Conservation (phyloP, 2,797 vertebrate genomes). For the Cuniculus paca region DNA sequence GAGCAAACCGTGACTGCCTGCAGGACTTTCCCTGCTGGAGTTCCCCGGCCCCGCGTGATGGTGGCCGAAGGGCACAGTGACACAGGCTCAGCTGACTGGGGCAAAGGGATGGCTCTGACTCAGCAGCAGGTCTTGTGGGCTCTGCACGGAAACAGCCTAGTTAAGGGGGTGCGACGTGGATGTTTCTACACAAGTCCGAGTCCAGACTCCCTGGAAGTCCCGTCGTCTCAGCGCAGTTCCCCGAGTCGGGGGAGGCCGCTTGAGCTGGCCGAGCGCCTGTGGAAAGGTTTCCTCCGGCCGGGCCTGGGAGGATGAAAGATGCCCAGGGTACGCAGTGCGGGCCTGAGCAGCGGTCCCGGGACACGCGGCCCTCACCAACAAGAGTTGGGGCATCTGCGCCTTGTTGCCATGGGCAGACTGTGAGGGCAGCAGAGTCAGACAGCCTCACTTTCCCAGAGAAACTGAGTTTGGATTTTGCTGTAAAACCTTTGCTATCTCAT, state of each 20-base stretch:
- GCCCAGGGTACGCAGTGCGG: background rate
- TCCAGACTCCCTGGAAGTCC: background rate
- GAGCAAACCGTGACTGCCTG: background rate
- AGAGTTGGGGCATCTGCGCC: background rate
- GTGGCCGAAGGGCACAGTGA: background rate
- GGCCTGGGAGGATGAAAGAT: background rate
- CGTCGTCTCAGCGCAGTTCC: background rate
- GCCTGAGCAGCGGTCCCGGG: background rate
- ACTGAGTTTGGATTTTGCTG: slow-evolving; percentile 4
- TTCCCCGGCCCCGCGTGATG: background rate
- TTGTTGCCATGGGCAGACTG: background rate
- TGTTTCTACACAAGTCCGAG: background rate
- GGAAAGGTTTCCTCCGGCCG: background rate
- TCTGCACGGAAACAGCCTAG: background rate
- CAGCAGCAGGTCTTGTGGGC: background rate
- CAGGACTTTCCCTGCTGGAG: slow-evolving; percentile 59
- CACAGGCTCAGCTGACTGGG: background rate
- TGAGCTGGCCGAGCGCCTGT: background rate
- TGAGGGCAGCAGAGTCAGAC: background rate
- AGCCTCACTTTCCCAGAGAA: background rate
- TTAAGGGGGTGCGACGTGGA: too few relatives aligned
- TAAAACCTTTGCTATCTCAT: slow-evolving; percentile 41
- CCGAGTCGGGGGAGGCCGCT: background rate
- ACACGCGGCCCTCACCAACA: too few relatives aligned
- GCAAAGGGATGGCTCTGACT: background rate